These are phyloP conservation scores for Gallinago paraguaiae DNA, from an alignment of 2,113 vertebrate genomes.

Conservation along the genomic window DNA sequence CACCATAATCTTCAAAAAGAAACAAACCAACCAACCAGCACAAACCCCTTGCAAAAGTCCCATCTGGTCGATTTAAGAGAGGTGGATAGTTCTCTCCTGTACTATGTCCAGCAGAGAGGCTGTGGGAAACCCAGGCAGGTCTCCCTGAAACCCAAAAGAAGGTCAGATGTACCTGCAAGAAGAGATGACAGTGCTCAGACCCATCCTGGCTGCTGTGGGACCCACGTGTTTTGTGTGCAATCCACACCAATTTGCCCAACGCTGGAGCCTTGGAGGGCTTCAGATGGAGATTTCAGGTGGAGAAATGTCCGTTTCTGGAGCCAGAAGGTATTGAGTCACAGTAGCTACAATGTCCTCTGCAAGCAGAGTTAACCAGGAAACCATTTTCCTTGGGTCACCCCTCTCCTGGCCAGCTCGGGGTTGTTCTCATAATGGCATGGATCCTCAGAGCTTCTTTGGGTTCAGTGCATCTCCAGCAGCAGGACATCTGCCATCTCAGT, in stretches of 20 bases:
- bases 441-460: background rate
- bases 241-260: background rate
- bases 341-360: background rate
- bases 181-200: rapidly evolving
- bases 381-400: background rate
- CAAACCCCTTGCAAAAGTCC: background rate
- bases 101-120: background rate
- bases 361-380: background rate
- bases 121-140: background rate
- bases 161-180: rapidly evolving
- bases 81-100: background rate
- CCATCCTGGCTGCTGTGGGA: rapidly evolving
- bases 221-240: rapidly evolving
- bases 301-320: background rate
- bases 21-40: background rate
- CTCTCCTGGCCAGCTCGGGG: background rate
- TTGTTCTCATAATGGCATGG: background rate
- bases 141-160: background rate
- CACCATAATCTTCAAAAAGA: background rate
- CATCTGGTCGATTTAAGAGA: background rate
- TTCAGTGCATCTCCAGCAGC: background rate
- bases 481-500: background rate
- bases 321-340: rapidly evolving
- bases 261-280: background rate
- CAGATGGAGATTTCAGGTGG: background rate